phyloP scores from a whole-genome alignment of 2,888 invertebrate genomes.

The Tetragonula carbonaria region DNA sequence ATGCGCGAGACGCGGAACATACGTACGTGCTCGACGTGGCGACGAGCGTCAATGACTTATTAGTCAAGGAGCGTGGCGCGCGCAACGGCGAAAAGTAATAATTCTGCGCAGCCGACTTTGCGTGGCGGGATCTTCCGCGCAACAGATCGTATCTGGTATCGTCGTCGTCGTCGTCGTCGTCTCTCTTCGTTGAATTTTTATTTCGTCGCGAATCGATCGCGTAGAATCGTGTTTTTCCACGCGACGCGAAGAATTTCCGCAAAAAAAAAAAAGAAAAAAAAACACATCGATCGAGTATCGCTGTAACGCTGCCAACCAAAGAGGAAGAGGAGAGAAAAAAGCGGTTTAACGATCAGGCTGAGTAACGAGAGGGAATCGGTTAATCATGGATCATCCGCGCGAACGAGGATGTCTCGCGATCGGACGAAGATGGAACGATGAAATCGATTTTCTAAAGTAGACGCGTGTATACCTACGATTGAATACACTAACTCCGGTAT shows the following conservation, averaged over 20 bases:
- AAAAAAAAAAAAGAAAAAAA: constrained; percentile 5
- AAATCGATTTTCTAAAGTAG: constrained; percentile 11
- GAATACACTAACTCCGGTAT: background rate
- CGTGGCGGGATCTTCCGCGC: background rate
- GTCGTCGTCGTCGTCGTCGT: background rate
- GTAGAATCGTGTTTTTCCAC: constrained; percentile 35
- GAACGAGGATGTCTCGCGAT: background rate
- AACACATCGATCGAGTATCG: constrained; percentile 4
- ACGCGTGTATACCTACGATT: background rate
- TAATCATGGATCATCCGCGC: background rate
- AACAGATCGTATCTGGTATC: background rate
- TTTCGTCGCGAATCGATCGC: constrained; percentile 9
- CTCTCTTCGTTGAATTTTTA: constrained; percentile 25
- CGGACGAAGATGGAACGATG: background rate
- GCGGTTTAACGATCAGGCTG: constrained; percentile 13
- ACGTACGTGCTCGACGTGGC: constrained; percentile 30
- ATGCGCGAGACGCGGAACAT: constrained; percentile 36
- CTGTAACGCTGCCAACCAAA: background rate
- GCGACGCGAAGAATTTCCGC: constrained; percentile 16
- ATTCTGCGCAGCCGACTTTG: background rate
- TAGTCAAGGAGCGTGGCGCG: background rate
- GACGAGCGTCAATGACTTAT: constrained; percentile 58
- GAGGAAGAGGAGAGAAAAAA: background rate
- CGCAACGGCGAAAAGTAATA: constrained; percentile 25
- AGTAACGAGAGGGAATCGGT: constrained; percentile 6